Conservation (phyloP, 2,888 invertebrate species). For the Ametastegia equiseti region DNA sequence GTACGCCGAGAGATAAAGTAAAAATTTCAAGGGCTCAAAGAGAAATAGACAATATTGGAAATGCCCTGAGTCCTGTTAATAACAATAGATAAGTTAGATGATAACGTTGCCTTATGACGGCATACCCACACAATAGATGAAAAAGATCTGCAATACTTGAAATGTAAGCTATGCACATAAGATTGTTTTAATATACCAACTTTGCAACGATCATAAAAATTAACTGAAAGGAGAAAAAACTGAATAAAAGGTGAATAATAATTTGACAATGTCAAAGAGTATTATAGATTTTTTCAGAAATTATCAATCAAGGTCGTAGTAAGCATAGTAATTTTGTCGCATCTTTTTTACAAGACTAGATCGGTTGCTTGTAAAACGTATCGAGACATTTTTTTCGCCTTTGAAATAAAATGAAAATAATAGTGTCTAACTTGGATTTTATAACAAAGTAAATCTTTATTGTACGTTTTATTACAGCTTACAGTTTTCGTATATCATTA, state of each 20-base stretch:
- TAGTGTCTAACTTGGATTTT: constrained; percentile 22
- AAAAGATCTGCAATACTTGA: constrained; percentile 22
- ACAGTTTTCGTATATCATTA: not conserved
- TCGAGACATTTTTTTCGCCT: not conserved
- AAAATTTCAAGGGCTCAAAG: constrained; percentile 97
- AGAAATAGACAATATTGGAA: constrained; percentile 88
- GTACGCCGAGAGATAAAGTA: constrained; percentile 95
- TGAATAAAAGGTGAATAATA: not conserved
- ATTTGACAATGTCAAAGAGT: not conserved
- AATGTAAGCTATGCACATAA: not conserved
- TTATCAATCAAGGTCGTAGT: constrained; percentile 17
- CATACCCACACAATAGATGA: too few relatives aligned
- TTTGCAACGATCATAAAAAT: not conserved
- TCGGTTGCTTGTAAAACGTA: constrained; percentile 7
- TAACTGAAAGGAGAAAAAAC: not conserved
- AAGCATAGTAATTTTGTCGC: constrained; percentile 21
- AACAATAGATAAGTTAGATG: constrained; percentile 60
- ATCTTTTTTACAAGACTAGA: constrained; percentile 2
- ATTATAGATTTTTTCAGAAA: constrained; percentile 10
- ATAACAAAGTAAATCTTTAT: constrained; percentile 26
- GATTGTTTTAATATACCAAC: constrained; percentile 3
- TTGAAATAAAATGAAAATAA: not conserved
- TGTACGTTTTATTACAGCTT: constrained; percentile 10
- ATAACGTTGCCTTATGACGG: not conserved
- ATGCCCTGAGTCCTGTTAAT: constrained; percentile 72